Evolutionary conservation across 2,113 vertebrate species (phyloP).

Genomic region (Phalacrocorax carbo): DNA sequence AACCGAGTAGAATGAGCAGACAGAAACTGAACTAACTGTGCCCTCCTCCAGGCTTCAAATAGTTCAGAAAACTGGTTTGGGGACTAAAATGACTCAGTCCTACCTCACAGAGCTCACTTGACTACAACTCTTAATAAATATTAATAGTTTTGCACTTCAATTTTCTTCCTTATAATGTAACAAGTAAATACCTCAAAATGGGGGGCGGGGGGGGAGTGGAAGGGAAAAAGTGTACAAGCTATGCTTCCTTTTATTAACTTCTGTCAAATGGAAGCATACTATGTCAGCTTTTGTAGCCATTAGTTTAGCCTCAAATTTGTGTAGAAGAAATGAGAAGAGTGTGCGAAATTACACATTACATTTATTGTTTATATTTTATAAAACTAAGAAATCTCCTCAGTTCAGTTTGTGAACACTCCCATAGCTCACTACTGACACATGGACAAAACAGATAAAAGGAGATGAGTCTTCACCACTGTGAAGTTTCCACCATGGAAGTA

Average conservation of each 20-base stretch:
- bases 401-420: not conserved
- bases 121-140: not conserved
- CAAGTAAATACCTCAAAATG: not conserved
- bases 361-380: not conserved
- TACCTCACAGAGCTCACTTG: not conserved
- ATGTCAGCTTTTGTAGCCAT: not conserved
- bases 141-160: not conserved
- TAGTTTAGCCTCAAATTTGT: not conserved
- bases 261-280: not conserved
- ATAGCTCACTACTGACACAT: not conserved
- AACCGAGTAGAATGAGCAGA: not conserved
- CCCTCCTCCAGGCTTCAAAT: not conserved
- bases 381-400: not conserved
- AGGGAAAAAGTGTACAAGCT: not conserved
- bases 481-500: not conserved
- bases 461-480: not conserved
- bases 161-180: not conserved
- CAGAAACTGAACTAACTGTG: not conserved
- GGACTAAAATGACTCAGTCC: not conserved
- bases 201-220: fast-evolving
- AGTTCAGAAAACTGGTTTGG: not conserved
- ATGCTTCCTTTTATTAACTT: not conserved
- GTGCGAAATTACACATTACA: not conserved
- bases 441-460: not conserved
- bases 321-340: fast-evolving